phyloP scores from a whole-genome alignment of 2,797 vertebrate genomes.

The Iguana delicatissima region DNA sequence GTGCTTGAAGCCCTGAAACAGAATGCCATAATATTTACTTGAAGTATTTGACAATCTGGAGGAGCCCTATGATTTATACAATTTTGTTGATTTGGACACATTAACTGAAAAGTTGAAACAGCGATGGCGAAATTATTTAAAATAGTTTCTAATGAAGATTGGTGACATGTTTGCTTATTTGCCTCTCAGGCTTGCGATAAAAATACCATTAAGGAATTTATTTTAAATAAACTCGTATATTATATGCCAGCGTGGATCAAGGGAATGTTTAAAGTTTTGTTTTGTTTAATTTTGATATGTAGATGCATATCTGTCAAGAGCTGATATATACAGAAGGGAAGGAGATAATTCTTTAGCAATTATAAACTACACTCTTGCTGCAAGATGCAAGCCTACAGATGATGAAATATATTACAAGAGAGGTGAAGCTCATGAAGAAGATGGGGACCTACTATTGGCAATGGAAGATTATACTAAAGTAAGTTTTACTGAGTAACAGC shows the following conservation, averaged over 20 bases:
- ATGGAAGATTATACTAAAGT: conserved; percentile 85
- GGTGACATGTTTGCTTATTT: not conserved
- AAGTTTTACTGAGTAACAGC: conserved; percentile 33
- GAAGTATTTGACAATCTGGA: no score
- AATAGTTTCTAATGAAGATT: not conserved
- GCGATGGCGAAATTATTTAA: not conserved
- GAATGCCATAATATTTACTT: no score
- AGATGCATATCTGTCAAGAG: conserved; percentile 83
- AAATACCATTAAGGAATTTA: not conserved
- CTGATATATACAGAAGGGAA: conserved; percentile 81
- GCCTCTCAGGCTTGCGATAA: not conserved
- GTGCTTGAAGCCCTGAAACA: no score
- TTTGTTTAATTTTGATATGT: conserved; percentile 60
- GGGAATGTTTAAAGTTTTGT: conserved; percentile 19
- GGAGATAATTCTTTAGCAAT: conserved; percentile 77
- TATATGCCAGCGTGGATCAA: not conserved
- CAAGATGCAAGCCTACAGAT: conserved; percentile 79
- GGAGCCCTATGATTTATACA: not conserved
- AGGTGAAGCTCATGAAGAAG: conserved; percentile 78
- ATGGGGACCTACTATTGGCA: conserved; percentile 74
- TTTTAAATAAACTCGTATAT: not conserved
- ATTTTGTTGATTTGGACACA: not conserved
- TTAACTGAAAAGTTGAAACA: not conserved
- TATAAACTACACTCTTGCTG: conserved; percentile 80
- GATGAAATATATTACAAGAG: conserved; percentile 82